Evolutionary conservation across 1,140 invertebrate species (phyloP), one percentile per base, ranked within the genome.

Genomic region (Neuroterus valhalla): DNA sequence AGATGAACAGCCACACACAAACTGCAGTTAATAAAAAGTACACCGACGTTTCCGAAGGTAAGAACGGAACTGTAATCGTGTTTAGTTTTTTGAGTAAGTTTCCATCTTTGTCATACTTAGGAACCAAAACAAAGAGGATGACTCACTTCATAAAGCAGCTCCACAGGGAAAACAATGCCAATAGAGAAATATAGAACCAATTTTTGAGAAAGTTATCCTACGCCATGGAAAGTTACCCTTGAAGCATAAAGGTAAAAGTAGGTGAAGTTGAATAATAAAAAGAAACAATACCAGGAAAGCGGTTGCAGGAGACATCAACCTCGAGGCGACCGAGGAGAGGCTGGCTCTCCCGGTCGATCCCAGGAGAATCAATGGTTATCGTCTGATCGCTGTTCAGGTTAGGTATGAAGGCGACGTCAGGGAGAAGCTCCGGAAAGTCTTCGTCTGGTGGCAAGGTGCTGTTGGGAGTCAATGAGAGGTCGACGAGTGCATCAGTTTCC

Each of bases 271-370:
- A 66, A 44, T 23, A 17, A 50, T 68, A 72, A 26, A 48, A 21
- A 67, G 52, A 55, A 75, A 19, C 43, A 88, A 86, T 91, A 96
- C 96, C 95, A 91, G 95, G 93, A 89, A 96, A 96, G 80, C 94
- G 93, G 89, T 96, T 96, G 78, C 92, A 95, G 45, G 93, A 92
- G 66, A 94, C 91, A 87, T 96, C 95, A 77, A 93, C 90, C 82
- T 96, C 94, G 89, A 95, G 93, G 80, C 94, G 93, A 91, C 94
- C 93, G 31, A 97, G 92, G 78, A 97, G 93, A 86, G 96, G 96
- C 91, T 97, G 96, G 88, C 95, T 96, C 92, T 97, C 96, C 85
- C 96, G 92, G 89, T 95, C 94, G 72, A 93, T 92, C 45, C 94
- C 93, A 85, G 94, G 92, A 44, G 94, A 94, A 92, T 94, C 94